Base-by-base conservation (phyloP, 2,797 vertebrate genomes). In the Hydrophis major region DNA sequence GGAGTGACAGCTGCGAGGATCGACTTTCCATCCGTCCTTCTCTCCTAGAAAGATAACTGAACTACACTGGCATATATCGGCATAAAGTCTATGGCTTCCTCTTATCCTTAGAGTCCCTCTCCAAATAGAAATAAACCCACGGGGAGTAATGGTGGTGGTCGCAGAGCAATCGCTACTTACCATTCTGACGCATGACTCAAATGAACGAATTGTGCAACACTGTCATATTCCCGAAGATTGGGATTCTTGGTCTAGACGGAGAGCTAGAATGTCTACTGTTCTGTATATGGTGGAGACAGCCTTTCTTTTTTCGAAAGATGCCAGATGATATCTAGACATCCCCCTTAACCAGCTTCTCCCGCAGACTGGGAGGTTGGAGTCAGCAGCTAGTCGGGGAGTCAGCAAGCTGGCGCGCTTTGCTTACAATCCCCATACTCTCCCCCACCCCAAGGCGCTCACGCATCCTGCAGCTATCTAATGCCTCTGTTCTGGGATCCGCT, bases 101-200 rank as follows among this genome's bases (percentile, higher is more conserved):
- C n/a, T 69, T 63, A 27, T 16, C 50, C 32, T 25, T 87, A 12
- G 27, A 22, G 14, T 60, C 86, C 25, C 61, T 69, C 86, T 32
- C 74, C 74, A 47, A 83, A 83, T 47, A 25, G 20, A 83, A 83
- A 47, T 47, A 47, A 47, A 25, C 10, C 74, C 37, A 25, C 10
- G 37, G 20, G 42, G 74, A 27, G 28, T 11, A 10, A 10, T 27
- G 5, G 12, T 11, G 20, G 53, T 28, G 37, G 63, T 25, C 0
- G 4, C 1, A 37, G 42, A 2, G n/a, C 32, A 13, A 57, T 7
- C 56, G 55, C 56, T 42, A 90, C 87, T 93, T 53, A 91, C 74
- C 92, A 92, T 92, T 60, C 91, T 93, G 92, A 89, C 69, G 11
- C 55, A 53, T 55, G 60, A 37, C 37, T 92, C 91, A 90, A 88